Base-by-base conservation (phyloP, 2,113 vertebrate genomes). In the Rhea americana region DNA sequence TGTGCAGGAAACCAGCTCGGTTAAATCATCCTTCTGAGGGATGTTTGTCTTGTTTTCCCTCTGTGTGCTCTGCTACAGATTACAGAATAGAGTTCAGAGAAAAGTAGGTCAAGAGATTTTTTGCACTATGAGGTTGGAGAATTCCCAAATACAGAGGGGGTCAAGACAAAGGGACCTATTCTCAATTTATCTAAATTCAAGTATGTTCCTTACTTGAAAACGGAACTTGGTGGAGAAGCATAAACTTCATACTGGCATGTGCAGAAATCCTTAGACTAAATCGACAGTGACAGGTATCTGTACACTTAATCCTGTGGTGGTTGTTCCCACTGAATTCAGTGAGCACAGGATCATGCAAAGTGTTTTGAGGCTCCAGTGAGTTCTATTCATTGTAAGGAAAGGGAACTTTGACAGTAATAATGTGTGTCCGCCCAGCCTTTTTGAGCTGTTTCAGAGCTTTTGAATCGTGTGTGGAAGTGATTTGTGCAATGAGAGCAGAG, bases 41-140 rank as follows among this genome's bases (percentile, higher is more conserved):
- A 53, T 93, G 45, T 93, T 93, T 95, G 41, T 67, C 82, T 91
- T 80, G 72, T 35, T 74, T 95, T 93, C 12, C 19, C 51, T 67
- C 74, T 81, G 56, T 75, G 39, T 81, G 16, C 87, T 95, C 65
- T 81, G 37, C 68, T 75, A 77, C 0, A 0, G 47, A 55, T 28
- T 43, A 35, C n/a, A 89, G 39, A 84, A 81, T 6, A 78, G 80
- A 82, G 53, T 72, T 93, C 83, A 65, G 50, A 63, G 56, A 56
- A 82, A 79, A 92, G 19, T 20, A 84, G 53, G 32, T 45, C 5
- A 5, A 85, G 22, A 62, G 41, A 4, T 91, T 91, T 56, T 82
- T 75, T 74, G 21, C 12, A 28, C 7, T 48, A 48, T 9, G 35
- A 63, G 10, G 3, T 78, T 45, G 81, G 26, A 84, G 17, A 87